Evolutionary conservation across 1,140 invertebrate species (phyloP).

Genomic region (Battus philenor): DNA sequence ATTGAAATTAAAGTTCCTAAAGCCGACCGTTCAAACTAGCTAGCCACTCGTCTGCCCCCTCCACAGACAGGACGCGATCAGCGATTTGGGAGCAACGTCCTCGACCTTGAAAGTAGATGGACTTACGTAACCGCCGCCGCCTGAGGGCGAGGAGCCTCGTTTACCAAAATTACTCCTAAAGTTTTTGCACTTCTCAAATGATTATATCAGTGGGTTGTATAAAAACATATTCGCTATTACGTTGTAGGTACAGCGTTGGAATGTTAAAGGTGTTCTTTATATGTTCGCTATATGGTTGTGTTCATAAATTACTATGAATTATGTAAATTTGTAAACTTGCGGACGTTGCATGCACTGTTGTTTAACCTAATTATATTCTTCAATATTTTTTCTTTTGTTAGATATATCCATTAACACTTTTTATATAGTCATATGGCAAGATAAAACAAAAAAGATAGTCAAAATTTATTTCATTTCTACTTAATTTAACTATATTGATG

Average conservation of each 20-base stretch:
- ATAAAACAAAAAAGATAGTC: too few relatives aligned
- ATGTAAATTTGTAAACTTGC: too few relatives aligned
- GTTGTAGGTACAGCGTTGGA: constrained; percentile 8
- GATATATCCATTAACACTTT: too few relatives aligned
- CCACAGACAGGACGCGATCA: constrained; percentile 59
- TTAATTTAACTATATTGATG: too few relatives aligned
- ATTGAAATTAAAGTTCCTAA: constrained; percentile 55
- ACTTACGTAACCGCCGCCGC: constrained; percentile 70
- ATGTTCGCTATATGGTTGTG: background rate
- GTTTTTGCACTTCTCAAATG: constrained; percentile 60
- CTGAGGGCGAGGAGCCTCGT: constrained; percentile 45
- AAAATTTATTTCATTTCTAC: too few relatives aligned
- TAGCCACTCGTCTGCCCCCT: too few relatives aligned
- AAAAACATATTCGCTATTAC: constrained; percentile 7
- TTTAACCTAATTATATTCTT: background rate
- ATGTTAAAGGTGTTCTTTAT: background rate
- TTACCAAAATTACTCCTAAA: constrained; percentile 60
- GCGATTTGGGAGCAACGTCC: constrained; percentile 72
- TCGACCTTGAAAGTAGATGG: constrained; percentile 71
- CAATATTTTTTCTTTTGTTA: background rate
- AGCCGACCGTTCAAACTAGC: constrained; percentile 52
- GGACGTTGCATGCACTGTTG: too few relatives aligned
- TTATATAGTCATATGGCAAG: too few relatives aligned
- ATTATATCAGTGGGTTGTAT: constrained; percentile 24
- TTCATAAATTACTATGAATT: too few relatives aligned